Percentiles rank a stretch among this genome's conserved stretches.
Evolutionary conservation across 1,140 invertebrate species (phyloP).

Genomic region (Drosophila guanche): DNA sequence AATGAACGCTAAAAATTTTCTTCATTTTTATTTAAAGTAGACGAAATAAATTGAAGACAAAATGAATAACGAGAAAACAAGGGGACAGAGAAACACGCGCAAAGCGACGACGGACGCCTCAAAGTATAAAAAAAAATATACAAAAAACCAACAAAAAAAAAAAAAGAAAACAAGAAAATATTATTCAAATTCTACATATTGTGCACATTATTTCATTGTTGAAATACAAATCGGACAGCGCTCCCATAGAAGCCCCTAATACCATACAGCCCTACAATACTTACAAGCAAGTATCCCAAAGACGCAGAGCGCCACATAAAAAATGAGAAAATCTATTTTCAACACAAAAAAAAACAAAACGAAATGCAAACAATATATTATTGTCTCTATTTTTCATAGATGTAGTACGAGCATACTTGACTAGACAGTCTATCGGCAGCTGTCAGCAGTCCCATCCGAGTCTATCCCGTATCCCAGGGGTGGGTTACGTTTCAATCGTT

Average conservation of each 20-base stretch:
- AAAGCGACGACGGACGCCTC: slow-evolving; percentile 50
- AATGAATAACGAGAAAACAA: slow-evolving; percentile 42
- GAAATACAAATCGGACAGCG: slow-evolving; percentile 67
- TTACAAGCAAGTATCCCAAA: slow-evolving; percentile 32
- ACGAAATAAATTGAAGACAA: slow-evolving; percentile 71
- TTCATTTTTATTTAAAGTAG: slow-evolving; percentile 80
- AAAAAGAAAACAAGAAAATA: slow-evolving; percentile 51
- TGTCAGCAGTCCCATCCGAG: not conserved
- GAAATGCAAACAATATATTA: slow-evolving; percentile 12
- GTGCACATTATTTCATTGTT: slow-evolving; percentile 64
- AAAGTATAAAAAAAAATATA: slow-evolving; percentile 3
- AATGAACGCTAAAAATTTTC: slow-evolving; percentile 77
- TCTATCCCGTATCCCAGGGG: slow-evolving; percentile 10
- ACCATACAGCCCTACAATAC: slow-evolving; percentile 28
- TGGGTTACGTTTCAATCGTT: slow-evolving; percentile 31
- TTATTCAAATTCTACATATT: slow-evolving; percentile 74
- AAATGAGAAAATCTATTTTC: slow-evolving; percentile 60
- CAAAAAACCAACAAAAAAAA: slow-evolving; percentile 27
- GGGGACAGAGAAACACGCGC: slow-evolving; percentile 64
- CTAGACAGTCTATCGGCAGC: slow-evolving; percentile 12
- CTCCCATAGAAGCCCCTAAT: slow-evolving; percentile 30
- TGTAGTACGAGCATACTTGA: slow-evolving; percentile 7
- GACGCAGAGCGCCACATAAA: slow-evolving; percentile 52
- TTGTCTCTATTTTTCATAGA: slow-evolving; percentile 20
- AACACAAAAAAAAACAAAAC: slow-evolving; percentile 5